These are phyloP conservation scores for Troglohyphantes excavatus DNA, from an alignment of 2,888 invertebrate species.

Conservation along the genomic window DNA sequence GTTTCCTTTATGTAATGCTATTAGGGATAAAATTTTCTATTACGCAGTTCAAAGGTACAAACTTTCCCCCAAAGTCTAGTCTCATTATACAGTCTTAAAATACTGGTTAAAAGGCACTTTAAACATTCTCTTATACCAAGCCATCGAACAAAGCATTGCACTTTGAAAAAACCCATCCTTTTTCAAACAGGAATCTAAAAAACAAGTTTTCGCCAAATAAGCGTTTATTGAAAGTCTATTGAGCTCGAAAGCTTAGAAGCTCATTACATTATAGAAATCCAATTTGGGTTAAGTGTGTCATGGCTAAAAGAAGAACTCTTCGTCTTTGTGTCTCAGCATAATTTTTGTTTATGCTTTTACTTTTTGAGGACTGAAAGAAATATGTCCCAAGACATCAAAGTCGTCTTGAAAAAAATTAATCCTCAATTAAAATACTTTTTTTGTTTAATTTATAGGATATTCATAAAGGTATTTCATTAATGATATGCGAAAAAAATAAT, in stretches of 20 bases:
- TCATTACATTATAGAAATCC: slow-evolving; percentile 30
- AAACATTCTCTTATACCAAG: background rate
- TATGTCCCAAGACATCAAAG: background rate
- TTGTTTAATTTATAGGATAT: too few species aligned
- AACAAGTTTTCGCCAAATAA: slow-evolving; percentile 11
- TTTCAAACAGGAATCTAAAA: slow-evolving; percentile 9
- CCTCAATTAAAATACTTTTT: too few species aligned
- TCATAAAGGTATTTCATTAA: too few species aligned
- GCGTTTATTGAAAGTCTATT: slow-evolving; percentile 15
- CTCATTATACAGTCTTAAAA: background rate
- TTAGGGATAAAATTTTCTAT: slow-evolving; percentile 3
- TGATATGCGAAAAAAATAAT: too few species aligned
- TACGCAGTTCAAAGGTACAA: background rate
- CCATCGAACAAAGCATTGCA: slow-evolving; percentile 2
- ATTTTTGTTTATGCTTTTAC: background rate
- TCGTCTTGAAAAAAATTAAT: too few species aligned
- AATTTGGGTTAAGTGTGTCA: slow-evolving; percentile 15
- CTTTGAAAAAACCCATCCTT: background rate
- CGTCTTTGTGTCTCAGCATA: background rate
- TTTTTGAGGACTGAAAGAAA: background rate
- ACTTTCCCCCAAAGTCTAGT: background rate
- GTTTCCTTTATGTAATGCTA: slow-evolving; percentile 17
- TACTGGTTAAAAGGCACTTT: background rate
- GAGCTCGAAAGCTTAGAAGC: background rate
- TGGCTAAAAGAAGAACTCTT: background rate